A percentile compares a stretch with the other conserved stretches of the same genome.
These are phyloP conservation scores for Lasaia peninsularis DNA, from an alignment of 1,140 invertebrate species.

Conservation along the genomic window DNA sequence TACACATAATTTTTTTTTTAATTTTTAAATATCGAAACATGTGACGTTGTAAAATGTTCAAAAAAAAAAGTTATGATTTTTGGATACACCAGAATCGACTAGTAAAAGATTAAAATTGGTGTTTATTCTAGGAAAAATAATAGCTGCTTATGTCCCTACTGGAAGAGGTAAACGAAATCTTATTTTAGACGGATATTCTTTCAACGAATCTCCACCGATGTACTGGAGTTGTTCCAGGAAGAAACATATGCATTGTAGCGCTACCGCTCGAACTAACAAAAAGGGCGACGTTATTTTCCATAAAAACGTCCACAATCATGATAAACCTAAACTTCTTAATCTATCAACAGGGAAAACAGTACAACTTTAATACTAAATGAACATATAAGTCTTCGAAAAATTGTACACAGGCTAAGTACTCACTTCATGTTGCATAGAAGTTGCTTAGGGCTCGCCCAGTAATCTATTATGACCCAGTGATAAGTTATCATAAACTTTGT, in stretches of 20 bases:
- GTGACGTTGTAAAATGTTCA: no score
- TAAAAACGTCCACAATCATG: slow-evolving; percentile 45
- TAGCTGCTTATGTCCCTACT: slow-evolving; percentile 50
- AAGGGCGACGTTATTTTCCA: slow-evolving; percentile 40
- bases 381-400: not conserved
- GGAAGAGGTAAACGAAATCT: slow-evolving; percentile 45
- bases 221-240: slow-evolving; percentile 50
- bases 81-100: no score
- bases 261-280: slow-evolving; percentile 49
- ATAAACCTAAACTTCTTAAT: slow-evolving; percentile 42
- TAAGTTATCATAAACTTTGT: no score
- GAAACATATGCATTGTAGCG: slow-evolving; percentile 36
- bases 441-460: no score
- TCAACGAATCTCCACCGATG: slow-evolving; percentile 34
- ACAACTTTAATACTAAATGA: slow-evolving; percentile 22
- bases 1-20: no score
- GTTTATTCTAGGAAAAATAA: slow-evolving; percentile 37
- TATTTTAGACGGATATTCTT: slow-evolving; percentile 49
- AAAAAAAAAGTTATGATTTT: no score
- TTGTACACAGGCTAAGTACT: no score
- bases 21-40: no score
- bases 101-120: not conserved
- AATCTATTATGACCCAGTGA: no score
- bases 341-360: slow-evolving; percentile 37
- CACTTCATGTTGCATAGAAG: no score